Percentiles rank a stretch among this genome's conserved stretches.
Evolutionary conservation across 2,888 invertebrate species (phyloP).

Genomic region (Drosophila crucigera): DNA sequence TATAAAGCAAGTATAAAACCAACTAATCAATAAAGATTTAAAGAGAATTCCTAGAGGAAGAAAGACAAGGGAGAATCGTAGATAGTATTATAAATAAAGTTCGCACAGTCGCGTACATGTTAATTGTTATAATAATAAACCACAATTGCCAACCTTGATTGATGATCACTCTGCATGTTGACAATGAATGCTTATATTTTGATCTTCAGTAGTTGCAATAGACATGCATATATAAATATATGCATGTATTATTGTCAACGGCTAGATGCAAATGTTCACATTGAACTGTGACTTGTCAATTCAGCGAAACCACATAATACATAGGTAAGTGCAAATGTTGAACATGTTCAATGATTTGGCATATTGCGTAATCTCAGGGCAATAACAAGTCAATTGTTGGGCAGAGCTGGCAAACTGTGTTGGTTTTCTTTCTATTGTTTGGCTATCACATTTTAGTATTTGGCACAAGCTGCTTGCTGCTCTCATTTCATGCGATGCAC

Average conservation of each 20-base stretch:
- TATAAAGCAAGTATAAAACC: not conserved
- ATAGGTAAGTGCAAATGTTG: slow-evolving; percentile 23
- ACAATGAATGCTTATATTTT: not conserved
- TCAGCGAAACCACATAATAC: not conserved
- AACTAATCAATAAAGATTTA: not conserved
- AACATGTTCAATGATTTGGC: slow-evolving; percentile 29
- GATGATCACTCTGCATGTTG: slow-evolving; percentile 4
- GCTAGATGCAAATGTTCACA: slow-evolving; percentile 17
- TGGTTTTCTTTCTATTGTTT: slow-evolving; percentile 23
- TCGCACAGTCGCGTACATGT: not conserved
- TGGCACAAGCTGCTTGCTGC: not conserved
- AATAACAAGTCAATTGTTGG: slow-evolving; percentile 23
- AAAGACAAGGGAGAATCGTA: not conserved
- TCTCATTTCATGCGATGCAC: slow-evolving; percentile 5
- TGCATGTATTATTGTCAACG: not conserved
- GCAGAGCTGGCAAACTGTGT: not conserved
- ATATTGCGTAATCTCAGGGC: slow-evolving; percentile 16
- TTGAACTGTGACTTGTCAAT: slow-evolving; percentile 44
- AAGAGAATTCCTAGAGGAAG: not conserved
- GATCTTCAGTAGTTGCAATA: not conserved
- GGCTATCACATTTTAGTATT: slow-evolving; percentile 13
- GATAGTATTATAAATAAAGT: not conserved
- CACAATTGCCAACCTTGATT: not conserved
- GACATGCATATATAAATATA: not conserved
- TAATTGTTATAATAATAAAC: not conserved